A percentile compares a stretch with the other conserved stretches of the same genome.
These are phyloP conservation scores for Saiga tatarica DNA, from an alignment of 2,113 vertebrate genomes.

Conservation along the genomic window DNA sequence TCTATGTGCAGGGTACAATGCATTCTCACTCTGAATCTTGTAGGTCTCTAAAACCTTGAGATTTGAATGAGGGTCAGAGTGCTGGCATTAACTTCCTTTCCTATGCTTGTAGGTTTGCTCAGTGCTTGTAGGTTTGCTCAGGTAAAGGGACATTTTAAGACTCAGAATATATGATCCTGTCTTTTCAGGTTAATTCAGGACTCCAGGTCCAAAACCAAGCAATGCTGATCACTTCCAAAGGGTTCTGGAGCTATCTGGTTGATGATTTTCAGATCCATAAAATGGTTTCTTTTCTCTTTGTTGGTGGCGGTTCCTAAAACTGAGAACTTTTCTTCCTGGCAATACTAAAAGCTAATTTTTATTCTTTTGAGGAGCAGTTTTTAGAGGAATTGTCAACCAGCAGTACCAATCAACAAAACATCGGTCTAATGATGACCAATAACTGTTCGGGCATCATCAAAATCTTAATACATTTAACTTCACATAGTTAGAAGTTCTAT, in stretches of 20 bases:
- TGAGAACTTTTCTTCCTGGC: not conserved
- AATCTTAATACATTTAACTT: not conserved
- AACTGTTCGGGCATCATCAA: not conserved
- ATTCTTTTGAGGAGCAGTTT: not conserved
- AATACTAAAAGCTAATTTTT: not conserved
- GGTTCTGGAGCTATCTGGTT: not conserved
- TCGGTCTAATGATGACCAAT: not conserved
- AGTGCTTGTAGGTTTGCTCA: not conserved
- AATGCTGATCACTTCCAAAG: not conserved
- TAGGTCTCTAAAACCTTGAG: not conserved
- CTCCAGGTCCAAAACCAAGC: not conserved
- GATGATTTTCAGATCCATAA: not conserved
- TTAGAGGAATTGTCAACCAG: not conserved
- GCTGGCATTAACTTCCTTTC: not conserved
- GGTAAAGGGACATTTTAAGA: not conserved
- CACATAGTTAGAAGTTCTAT: not conserved
- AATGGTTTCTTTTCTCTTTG: not conserved
- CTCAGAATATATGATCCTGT: not conserved
- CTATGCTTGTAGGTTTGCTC: not conserved
- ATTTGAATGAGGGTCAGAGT: not conserved
- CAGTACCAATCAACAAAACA: not conserved
- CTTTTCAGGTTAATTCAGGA: not conserved
- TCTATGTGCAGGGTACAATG: not conserved
- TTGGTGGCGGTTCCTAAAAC: not conserved
- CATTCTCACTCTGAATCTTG: not conserved